Evolutionary conservation across 2,888 invertebrate species (phyloP), one percentile per base, ranked within the genome.

Genomic region (Diadegma fenestrale): DNA sequence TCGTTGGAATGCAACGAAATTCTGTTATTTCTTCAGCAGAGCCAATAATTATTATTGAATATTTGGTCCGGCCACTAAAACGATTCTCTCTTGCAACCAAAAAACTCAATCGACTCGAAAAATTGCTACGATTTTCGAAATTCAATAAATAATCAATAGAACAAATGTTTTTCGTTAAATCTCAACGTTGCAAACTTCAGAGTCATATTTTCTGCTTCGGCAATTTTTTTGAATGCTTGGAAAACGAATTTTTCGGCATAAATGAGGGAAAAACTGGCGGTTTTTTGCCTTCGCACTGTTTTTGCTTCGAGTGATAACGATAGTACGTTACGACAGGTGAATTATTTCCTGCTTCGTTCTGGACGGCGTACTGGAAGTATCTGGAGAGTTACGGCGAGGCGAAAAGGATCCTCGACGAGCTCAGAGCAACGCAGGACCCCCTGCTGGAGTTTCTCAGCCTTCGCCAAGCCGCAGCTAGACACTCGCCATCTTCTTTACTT

Each of bases 321-420:
- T 69, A 63, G 75, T 54, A 22, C 43, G 61, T 54, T 41, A 58
- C 82, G 82, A 84, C 92, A 93, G 93, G 93, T 91, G 96, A 96
- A 90, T 94, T 96, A 91, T 96, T 96, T 90, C 95, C 95, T 89
- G 95, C 95, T 86, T 95, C 96, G 91, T 94, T 96, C 90, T 95
- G 96, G 96, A 95, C 95, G 89, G 95, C 96, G 64, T 96, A 96
- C 92, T 95, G 96, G 87, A 95, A 96, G 91, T 96, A 95, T 92
- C 94, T 96, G 92, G 94, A 95, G 80, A 95, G 95, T 80, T 96
- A 96, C 92, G 94, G 95, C 76, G 94, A 95, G 89, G 95, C 96
- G 45, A 95, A 95, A 82, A 96, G 96, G 82, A 94, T 96, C 87
- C 93, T 96, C 89, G 95, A 96, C 86, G 95, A 96, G 85, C 96